phyloP scores from a whole-genome alignment of 2,797 vertebrate species.

The Glyptemys insculpta region DNA sequence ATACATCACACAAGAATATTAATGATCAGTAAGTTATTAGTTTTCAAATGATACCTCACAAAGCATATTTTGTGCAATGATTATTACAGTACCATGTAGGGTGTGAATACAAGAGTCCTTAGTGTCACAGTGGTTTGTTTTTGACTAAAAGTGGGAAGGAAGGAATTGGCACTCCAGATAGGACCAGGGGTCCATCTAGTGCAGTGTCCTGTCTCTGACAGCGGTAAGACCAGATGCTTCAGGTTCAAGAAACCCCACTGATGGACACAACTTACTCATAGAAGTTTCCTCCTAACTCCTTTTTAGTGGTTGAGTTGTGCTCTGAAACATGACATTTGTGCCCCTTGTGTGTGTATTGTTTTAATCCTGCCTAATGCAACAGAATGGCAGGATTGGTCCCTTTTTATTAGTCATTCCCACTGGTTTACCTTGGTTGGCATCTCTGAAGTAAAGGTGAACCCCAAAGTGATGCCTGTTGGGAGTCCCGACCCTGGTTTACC shows the following conservation, averaged over 20 bases:
- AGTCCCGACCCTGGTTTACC: not conserved
- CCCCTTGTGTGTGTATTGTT: not conserved
- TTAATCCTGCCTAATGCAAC: not conserved
- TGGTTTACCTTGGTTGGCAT: not conserved
- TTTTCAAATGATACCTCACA: no score
- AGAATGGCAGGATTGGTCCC: not conserved
- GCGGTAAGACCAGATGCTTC: not conserved
- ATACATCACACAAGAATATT: no score
- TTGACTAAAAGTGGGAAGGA: accelerated
- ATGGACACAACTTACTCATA: not conserved
- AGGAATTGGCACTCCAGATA: not conserved
- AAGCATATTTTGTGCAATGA: no score
- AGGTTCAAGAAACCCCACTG: not conserved
- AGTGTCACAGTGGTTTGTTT: not conserved
- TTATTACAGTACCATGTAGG: no score
- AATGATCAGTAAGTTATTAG: no score
- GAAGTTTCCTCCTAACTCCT: not conserved
- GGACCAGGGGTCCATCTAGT: not conserved
- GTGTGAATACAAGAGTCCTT: not conserved
- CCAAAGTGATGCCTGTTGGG: not conserved
- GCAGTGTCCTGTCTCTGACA: not conserved
- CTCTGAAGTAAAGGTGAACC: not conserved
- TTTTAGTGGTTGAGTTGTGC: not conserved
- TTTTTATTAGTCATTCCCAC: not conserved
- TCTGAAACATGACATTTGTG: not conserved